Evolutionary conservation across 2,113 vertebrate genomes (phyloP).

Genomic region (Protomyctophum bolini): DNA sequence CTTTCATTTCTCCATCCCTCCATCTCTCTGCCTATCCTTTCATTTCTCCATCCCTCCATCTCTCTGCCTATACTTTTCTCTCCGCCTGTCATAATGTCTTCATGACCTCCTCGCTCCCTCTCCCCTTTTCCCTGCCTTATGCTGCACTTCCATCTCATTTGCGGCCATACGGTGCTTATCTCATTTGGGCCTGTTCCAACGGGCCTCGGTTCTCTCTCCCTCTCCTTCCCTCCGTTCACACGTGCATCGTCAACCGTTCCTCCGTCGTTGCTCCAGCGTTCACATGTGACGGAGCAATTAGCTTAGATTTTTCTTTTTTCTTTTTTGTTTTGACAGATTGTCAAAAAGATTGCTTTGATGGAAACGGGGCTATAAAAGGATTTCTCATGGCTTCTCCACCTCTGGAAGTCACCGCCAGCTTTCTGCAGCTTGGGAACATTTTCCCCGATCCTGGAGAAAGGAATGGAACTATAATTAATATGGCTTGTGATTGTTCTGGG

Average conservation of each 20-base stretch:
- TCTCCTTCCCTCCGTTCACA: constrained; percentile 6
- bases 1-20: constrained; percentile 37
- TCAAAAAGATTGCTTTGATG: constrained; percentile 62
- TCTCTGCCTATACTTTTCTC: too few relatives aligned
- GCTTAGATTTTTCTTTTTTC: background rate
- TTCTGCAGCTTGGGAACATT: constrained; percentile 49
- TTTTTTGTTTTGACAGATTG: constrained; percentile 43
- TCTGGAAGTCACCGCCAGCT: constrained; percentile 55
- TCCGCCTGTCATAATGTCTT: background rate
- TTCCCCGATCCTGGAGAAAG: constrained; percentile 51
- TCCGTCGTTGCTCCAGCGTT: constrained; percentile 16
- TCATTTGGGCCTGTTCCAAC: background rate
- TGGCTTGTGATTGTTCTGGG: constrained; percentile 67
- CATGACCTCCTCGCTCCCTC: too few relatives aligned
- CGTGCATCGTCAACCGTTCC: background rate
- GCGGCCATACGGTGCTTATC: constrained; percentile 9
- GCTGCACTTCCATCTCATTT: constrained; percentile 26
- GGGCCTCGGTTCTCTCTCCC: background rate
- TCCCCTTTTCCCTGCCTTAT: background rate
- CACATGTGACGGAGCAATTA: constrained; percentile 40
- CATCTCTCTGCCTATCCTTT: constrained; percentile 31
- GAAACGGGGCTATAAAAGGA: constrained; percentile 46
- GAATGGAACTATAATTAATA: constrained; percentile 63
- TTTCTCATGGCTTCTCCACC: constrained; percentile 64
- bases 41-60: background rate